phyloP scores from a whole-genome alignment of 2,797 vertebrate species.

The Lacerta viridis region DNA sequence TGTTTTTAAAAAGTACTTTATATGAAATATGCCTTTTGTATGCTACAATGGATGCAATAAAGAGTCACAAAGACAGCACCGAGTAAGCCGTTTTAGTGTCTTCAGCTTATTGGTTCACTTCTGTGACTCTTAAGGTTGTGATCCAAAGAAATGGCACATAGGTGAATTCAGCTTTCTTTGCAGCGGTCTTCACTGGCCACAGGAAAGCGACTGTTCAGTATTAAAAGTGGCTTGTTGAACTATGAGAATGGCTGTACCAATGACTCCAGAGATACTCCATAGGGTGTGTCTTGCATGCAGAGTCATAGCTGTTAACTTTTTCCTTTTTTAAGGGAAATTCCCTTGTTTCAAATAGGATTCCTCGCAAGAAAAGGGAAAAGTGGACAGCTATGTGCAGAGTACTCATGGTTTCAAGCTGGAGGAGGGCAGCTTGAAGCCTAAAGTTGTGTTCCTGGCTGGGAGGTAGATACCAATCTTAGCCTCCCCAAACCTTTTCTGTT shows the following conservation, averaged over 20 bases:
- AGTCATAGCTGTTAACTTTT: too few relatives aligned
- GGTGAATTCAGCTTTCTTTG: not conserved
- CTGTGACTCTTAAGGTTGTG: not conserved
- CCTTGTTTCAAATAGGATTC: too few relatives aligned
- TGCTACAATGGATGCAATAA: not conserved
- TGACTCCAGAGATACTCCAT: not conserved
- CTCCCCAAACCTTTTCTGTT: too few relatives aligned
- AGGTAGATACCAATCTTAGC: too few relatives aligned
- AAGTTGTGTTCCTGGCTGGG: too few relatives aligned
- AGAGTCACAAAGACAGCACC: not conserved
- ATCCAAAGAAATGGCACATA: not conserved
- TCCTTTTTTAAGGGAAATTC: too few relatives aligned
- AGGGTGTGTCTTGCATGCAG: not conserved
- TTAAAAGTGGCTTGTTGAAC: not conserved
- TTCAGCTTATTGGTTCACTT: not conserved
- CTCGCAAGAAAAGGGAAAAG: too few relatives aligned
- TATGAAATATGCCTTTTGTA: not conserved
- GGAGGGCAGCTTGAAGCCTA: not conserved
- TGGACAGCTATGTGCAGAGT: not conserved
- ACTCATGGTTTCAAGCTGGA: not conserved
- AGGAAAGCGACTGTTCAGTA: too few relatives aligned
- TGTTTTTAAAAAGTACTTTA: too few relatives aligned
- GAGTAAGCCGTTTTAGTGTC: not conserved
- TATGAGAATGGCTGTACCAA: not conserved
- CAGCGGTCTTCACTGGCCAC: not conserved